A percentile compares a stretch with the other conserved stretches of the same genome.
Conservation (phyloP, 1,140 invertebrate species). For the Akabosia matsudoensis region DNA sequence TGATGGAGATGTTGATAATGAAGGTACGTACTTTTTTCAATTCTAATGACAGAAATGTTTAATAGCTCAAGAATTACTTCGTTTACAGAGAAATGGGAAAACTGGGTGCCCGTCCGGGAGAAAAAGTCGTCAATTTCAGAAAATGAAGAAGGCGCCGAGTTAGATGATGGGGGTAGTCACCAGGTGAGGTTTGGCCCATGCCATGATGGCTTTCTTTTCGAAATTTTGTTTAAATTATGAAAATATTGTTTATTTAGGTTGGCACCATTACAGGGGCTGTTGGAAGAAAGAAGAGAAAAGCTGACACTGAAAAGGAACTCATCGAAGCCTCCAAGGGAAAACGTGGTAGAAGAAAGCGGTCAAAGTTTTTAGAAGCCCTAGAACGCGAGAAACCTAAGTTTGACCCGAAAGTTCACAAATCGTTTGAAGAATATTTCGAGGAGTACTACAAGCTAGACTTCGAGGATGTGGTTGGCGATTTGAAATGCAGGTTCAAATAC, state of each 20-base stretch:
- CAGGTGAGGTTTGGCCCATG: neutral
- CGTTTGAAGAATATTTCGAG: slow-evolving; percentile 84
- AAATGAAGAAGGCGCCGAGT: slow-evolving; percentile 47
- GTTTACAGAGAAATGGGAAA: slow-evolving; percentile 67
- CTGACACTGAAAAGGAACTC: slow-evolving; percentile 56
- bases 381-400: slow-evolving; percentile 72
- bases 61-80: too few relatives aligned
- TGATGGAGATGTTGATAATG: slow-evolving; percentile 60
- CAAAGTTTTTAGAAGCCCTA: slow-evolving; percentile 67
- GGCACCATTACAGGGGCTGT: neutral
- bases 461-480: slow-evolving; percentile 88
- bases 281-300: slow-evolving; percentile 29
- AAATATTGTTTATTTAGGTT: neutral
- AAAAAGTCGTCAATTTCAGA: slow-evolving; percentile 47
- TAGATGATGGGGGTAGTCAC: slow-evolving; percentile 40
- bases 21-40: neutral
- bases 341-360: slow-evolving; percentile 57
- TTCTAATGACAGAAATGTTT: neutral
- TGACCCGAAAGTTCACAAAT: slow-evolving; percentile 69
- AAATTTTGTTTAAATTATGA: neutral
- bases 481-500: slow-evolving; percentile 91
- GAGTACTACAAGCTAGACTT: slow-evolving; percentile 92
- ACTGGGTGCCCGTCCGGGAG: slow-evolving; percentile 57
- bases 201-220: neutral
- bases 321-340: slow-evolving; percentile 55